A percentile compares a stretch with the other conserved stretches of the same genome.
Conservation (phyloP, 1,140 invertebrate genomes). For the Whitmania pigra region DNA sequence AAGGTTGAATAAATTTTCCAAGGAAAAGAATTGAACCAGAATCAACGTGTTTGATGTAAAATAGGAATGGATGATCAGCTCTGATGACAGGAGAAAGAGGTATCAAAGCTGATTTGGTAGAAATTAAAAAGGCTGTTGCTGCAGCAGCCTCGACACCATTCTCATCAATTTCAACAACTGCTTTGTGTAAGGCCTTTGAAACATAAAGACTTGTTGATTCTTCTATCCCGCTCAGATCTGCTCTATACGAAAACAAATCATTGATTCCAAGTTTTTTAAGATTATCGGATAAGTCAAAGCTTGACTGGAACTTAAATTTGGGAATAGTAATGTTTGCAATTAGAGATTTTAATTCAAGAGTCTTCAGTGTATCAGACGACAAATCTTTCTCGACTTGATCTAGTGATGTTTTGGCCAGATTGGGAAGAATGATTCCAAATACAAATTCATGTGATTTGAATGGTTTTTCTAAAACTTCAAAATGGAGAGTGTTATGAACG, state of each 20-base stretch:
- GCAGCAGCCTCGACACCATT: slow-evolving; percentile 39
- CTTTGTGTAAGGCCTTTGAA: slow-evolving; percentile 42
- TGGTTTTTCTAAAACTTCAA: slow-evolving; percentile 51
- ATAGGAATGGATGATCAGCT: slow-evolving; percentile 60
- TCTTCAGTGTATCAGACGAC: slow-evolving; percentile 40
- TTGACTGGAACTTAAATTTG: slow-evolving; percentile 34
- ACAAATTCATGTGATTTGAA: slow-evolving; percentile 52
- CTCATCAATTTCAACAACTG: slow-evolving; percentile 48
- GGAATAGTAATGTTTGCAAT: slow-evolving; percentile 33
- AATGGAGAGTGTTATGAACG: background rate
- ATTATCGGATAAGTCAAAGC: slow-evolving; percentile 29
- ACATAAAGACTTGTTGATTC: slow-evolving; percentile 29
- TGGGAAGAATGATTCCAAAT: slow-evolving; percentile 62
- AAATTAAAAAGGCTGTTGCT: slow-evolving; percentile 32
- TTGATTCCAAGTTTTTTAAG: slow-evolving; percentile 36
- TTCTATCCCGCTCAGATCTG: slow-evolving; percentile 32
- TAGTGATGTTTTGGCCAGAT: slow-evolving; percentile 42
- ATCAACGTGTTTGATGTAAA: slow-evolving; percentile 55
- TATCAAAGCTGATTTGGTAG: slow-evolving; percentile 15
- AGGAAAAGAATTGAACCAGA: slow-evolving; percentile 33
- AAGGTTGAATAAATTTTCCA: slow-evolving; percentile 24
- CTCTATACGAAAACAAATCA: slow-evolving; percentile 27
- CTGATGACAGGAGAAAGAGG: slow-evolving; percentile 29
- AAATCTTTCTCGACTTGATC: slow-evolving; percentile 44
- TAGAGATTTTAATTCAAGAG: slow-evolving; percentile 22